phyloP scores from a whole-genome alignment of 2,113 vertebrate species.

The Heptranchias perlo region DNA sequence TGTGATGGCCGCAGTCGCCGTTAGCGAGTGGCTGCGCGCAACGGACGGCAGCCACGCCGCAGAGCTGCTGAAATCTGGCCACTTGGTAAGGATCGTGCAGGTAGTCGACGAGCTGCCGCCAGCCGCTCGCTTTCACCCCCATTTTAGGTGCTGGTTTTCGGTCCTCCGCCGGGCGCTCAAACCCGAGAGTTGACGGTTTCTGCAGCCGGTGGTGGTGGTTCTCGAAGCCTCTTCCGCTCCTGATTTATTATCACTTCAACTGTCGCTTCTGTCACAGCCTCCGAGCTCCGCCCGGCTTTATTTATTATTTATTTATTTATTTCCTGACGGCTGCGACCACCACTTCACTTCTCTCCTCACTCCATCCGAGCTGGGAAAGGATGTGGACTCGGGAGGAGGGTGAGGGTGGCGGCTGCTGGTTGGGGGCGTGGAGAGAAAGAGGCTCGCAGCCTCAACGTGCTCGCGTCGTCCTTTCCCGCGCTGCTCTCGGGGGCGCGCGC shows the following conservation, averaged over 20 bases:
- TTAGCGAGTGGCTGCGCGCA: slow-evolving; percentile 8
- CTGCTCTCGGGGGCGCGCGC: not conserved
- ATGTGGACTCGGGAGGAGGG: not conserved
- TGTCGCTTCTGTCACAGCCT: not conserved
- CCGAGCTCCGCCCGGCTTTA: not conserved
- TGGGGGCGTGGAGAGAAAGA: not conserved
- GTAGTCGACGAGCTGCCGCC: slow-evolving; percentile 48
- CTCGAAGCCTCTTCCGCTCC: too few relatives aligned
- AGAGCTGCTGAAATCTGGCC: slow-evolving; percentile 79
- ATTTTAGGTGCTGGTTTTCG: slow-evolving; percentile 31
- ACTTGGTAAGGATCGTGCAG: slow-evolving; percentile 80
- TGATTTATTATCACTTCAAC: not conserved
- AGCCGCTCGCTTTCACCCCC: slow-evolving; percentile 45
- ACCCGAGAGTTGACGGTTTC: too few relatives aligned
- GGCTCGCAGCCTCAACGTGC: not conserved
- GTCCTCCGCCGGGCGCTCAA: not conserved
- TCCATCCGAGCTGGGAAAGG: not conserved
- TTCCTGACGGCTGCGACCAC: not conserved
- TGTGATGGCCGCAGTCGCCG: slow-evolving; percentile 38
- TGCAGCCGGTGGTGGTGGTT: too few relatives aligned
- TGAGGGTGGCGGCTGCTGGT: not conserved
- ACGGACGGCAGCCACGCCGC: slow-evolving; percentile 66
- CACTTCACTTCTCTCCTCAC: not conserved
- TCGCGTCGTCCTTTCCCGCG: not conserved
- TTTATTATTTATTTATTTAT: too few relatives aligned